Percentiles rank a stretch among this genome's conserved stretches.
Evolutionary conservation across 2,888 invertebrate species (phyloP).

Genomic region (Synergus gifuensis): DNA sequence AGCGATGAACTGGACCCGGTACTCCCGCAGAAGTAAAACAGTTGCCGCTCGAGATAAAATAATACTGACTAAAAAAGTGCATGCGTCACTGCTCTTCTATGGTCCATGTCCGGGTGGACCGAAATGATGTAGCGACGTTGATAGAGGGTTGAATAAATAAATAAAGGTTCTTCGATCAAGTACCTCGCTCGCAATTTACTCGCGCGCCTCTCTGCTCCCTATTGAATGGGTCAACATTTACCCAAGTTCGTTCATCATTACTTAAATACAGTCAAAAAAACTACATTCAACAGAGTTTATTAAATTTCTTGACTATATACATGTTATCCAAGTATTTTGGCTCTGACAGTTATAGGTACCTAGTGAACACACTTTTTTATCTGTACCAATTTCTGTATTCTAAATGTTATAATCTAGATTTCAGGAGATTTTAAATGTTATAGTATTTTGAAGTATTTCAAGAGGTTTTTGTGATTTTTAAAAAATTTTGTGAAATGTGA

Average conservation of each 20-base stretch:
- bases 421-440: too few species aligned
- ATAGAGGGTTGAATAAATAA: slow-evolving; percentile 46
- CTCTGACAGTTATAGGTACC: too few species aligned
- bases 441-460: too few species aligned
- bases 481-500: too few species aligned
- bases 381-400: neutral
- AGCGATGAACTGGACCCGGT: slow-evolving; percentile 60
- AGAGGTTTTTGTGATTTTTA: too few species aligned
- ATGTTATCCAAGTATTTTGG: too few species aligned
- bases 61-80: slow-evolving; percentile 67
- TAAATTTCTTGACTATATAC: too few species aligned
- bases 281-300: too few species aligned
- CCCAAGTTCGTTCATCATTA: neutral
- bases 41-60: slow-evolving; percentile 70
- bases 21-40: slow-evolving; percentile 66
- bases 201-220: neutral
- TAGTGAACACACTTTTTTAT: too few species aligned
- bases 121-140: slow-evolving; percentile 37
- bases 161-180: slow-evolving; percentile 43
- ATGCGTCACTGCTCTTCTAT: slow-evolving; percentile 68
- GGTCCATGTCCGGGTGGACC: slow-evolving; percentile 34
- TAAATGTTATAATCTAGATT: neutral
- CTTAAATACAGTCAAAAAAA: too few species aligned
- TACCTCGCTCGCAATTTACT: neutral
- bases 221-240: neutral